A percentile compares a stretch with the other conserved stretches of the same genome.
Conservation (phyloP, 2,113 vertebrate species). For the Nanger granti region DNA sequence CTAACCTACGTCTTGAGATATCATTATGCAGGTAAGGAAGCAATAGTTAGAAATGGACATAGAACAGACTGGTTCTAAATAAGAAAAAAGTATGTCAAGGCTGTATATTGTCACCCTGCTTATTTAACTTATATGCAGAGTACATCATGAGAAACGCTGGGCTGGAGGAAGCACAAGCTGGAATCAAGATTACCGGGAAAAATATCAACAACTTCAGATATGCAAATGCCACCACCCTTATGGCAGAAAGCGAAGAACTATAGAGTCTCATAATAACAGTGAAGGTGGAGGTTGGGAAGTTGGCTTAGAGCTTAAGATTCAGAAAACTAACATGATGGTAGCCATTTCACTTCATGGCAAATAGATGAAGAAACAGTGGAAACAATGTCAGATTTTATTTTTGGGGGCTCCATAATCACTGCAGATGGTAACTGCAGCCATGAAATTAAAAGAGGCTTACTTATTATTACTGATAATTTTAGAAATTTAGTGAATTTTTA, state of each 20-base stretch:
- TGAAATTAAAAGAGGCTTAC: background rate
- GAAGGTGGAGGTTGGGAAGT: background rate
- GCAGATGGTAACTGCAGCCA: background rate
- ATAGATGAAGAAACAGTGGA: background rate
- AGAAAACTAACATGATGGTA: background rate
- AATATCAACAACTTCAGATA: background rate
- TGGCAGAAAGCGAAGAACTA: background rate
- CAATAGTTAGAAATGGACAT: background rate
- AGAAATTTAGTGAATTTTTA: background rate
- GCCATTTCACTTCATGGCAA: background rate
- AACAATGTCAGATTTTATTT: background rate
- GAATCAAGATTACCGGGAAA: background rate
- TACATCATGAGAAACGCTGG: background rate
- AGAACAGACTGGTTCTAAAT: background rate
- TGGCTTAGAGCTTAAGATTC: background rate
- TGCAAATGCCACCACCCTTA: background rate
- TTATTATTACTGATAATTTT: background rate
- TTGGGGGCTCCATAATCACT: fast-evolving
- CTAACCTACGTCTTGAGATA: background rate
- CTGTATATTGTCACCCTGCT: background rate
- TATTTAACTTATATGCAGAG: background rate
- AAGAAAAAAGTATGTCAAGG: background rate
- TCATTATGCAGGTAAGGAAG: background rate
- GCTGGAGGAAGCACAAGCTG: background rate
- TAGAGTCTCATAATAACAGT: background rate